Evolutionary conservation across 1,140 invertebrate species (phyloP), one percentile per base, ranked within the genome.

Genomic region (Drosophila chauvacae): DNA sequence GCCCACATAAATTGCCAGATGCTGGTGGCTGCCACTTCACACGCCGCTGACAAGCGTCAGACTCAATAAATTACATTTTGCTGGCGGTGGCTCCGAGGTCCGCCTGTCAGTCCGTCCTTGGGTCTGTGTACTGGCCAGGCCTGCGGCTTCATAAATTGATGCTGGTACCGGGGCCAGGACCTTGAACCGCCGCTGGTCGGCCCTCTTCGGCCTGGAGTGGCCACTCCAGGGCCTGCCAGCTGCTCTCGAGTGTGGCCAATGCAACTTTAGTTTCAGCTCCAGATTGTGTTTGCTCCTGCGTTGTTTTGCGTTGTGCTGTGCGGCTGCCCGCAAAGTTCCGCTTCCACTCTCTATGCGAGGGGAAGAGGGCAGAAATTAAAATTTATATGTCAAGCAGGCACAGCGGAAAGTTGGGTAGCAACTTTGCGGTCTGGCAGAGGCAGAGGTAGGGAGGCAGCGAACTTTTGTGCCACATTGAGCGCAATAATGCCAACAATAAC

Each of bases 401-500:
- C 65, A 72, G 70, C 58, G 50, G 41, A 84, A 90, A 88, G 74
- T 79, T 80, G 33, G 26, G 59, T 53, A 74, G 61, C 70, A 86
- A 76, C 78, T 81, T 70, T 86, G 82, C 60, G 80, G 70, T 62
- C 57, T 72, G 55, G 39, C 33, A 72, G 30, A 1, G 51, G 7
- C 51, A 23, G 18, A 14, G 13, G 51, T 18, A 16, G 53, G 3
- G 14, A 11, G 20, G 20, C 53, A 26, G 53, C 35, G 35, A 56
- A 87, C 76, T 82, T 78, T 80, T 76, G 75, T 79, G 70, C 63
- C 83, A 80, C 84, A 83, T 83, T 83, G 83, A 65, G 83, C 71
- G 66, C 80, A 77, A 87, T 69, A 87, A 83, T 83, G 70, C 83
- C 65, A 70, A 65, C 85, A 90, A 88, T 80, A 87, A 80, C 77